Base-by-base conservation (phyloP, 2,888 invertebrate genomes). In the Trichopria drosophilae region DNA sequence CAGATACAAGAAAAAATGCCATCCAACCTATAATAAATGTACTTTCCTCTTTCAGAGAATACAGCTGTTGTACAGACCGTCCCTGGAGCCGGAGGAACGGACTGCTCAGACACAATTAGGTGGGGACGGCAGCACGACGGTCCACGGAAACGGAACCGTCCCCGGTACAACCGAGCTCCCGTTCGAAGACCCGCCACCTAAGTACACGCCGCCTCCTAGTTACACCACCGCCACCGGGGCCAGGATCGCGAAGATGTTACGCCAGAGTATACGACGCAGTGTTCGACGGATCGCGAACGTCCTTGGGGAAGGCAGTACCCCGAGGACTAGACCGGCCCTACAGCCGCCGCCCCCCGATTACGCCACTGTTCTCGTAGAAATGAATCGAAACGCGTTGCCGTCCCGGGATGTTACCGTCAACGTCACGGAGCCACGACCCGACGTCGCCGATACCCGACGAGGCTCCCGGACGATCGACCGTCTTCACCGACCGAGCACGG, bases 221-320 rank as follows among this genome's bases (percentile, higher is more conserved):
- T 93, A 93, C 71, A 90, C 92, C 22, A 93, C 93, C 4, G 93
- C 93, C 1, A 93, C 93, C 0, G 93, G 93, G 1, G 91, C 90
- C 0, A 77, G 90, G 28, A 81, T 92, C 50, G 87, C 87, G 5
- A 87, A 87, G 68, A 78, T 87, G 64, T 68, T 88, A 20, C 80
- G 91, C 1, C 86, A 88, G 66, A 90, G 90, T 61, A 82, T 92
- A 39, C 76, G 91, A 23, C 79, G 90, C 45, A 91, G 91, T 73
- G 86, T 91, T 39, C 77, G 92, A 52, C 81, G 90, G 9, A 76
- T 88, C 16, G 78, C 61, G 16, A 59, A 53, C 16, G 80, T 76
- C n/a, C 61, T 81, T 7, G 81, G 80, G 0, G 80, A 80, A 56
- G 72, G 74, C 4, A 77, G 78, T 34, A 63, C 64, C 0, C 64